Percentiles rank a stretch among this genome's conserved stretches.
phyloP scores from a whole-genome alignment of 2,888 invertebrate species.

The Apamea sordens region DNA sequence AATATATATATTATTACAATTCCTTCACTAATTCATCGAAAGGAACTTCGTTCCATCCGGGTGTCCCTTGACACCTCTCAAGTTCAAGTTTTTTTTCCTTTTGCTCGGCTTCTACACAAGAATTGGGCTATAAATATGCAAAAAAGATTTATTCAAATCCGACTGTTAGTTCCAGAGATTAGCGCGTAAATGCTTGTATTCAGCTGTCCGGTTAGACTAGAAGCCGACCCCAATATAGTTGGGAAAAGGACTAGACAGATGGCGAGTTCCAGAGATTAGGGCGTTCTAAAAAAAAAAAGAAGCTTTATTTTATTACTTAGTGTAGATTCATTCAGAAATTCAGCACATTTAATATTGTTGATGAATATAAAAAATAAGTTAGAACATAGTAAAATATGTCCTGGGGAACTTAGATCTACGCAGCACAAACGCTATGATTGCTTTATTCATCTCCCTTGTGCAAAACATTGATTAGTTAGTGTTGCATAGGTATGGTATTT shows the following conservation, averaged over 20 bases:
- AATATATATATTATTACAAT: too few relatives aligned
- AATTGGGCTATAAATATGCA: background rate
- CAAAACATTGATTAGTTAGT: background rate
- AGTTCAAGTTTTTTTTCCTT: background rate
- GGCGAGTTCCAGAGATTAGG: background rate
- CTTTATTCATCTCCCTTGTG: background rate
- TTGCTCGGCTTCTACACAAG: background rate
- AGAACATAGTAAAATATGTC: background rate
- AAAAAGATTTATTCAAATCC: background rate
- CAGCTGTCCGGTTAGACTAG: too few relatives aligned
- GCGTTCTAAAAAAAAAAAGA: background rate
- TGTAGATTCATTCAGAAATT: background rate
- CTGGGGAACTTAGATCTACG: background rate
- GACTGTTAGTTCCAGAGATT: background rate
- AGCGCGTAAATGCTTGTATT: background rate
- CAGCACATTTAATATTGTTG: background rate
- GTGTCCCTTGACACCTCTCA: too few relatives aligned
- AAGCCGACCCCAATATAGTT: too few relatives aligned
- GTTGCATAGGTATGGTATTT: background rate
- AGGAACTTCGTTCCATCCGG: too few relatives aligned
- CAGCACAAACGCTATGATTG: background rate
- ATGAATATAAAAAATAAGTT: background rate
- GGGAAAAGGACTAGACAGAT: too few relatives aligned
- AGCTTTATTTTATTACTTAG: background rate
- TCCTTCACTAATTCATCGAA: too few relatives aligned